phyloP scores from a whole-genome alignment of 2,888 invertebrate genomes.

The Oligia strigilis region DNA sequence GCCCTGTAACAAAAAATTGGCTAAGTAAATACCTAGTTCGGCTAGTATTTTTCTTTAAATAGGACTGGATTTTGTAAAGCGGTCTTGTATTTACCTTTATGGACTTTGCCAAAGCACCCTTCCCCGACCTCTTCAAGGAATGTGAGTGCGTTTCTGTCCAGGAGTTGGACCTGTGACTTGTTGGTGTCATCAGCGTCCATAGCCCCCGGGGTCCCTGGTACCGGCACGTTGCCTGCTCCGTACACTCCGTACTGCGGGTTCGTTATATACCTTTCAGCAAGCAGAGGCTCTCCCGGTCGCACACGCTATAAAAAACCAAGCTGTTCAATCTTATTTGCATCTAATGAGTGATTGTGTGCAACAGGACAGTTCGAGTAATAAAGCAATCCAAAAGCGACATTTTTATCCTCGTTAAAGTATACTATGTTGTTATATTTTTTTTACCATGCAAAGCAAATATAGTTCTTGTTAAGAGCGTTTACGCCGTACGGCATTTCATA shows the following conservation, averaged over 20 bases:
- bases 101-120: constrained; percentile 97
- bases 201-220: constrained; percentile 67
- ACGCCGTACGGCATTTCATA: too few species aligned
- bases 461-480: neutral
- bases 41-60: neutral
- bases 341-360: constrained; percentile 61
- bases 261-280: constrained; percentile 93
- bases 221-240: constrained; percentile 77
- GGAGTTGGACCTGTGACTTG: constrained; percentile 89
- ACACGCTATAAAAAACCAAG: constrained; percentile 85
- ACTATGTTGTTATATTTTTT: neutral
- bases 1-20: constrained; percentile 72
- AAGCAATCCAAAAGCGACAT: constrained; percentile 42
- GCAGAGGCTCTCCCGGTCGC: constrained; percentile 91
- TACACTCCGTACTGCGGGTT: constrained; percentile 94
- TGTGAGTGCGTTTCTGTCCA: constrained; percentile 92
- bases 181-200: constrained; percentile 75
- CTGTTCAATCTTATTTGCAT: constrained; percentile 49
- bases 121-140: constrained; percentile 95
- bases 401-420: neutral
- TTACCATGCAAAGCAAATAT: constrained; percentile 6
- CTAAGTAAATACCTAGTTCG: neutral
- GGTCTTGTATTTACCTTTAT: constrained; percentile 92
- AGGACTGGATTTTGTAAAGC: neutral
- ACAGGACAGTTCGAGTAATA: constrained; percentile 49